phyloP scores from a whole-genome alignment of 1,140 invertebrate genomes.

The Cyrtorhinus lividipennis region DNA sequence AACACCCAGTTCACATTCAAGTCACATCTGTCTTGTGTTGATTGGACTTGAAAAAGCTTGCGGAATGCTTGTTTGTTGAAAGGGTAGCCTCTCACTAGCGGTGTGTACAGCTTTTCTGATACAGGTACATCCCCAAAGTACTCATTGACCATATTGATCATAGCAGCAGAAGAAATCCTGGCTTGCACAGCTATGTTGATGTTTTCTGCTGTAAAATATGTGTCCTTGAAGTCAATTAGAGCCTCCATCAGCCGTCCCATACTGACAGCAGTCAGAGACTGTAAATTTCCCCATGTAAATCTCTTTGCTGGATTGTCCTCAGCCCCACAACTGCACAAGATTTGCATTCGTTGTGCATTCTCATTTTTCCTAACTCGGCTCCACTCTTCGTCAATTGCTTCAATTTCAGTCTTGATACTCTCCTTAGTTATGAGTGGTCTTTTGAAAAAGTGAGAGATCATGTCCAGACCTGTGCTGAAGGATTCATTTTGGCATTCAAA shows the following conservation, averaged over 20 bases:
- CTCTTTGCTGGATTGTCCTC: conserved; percentile 54
- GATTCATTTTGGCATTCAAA: conserved; percentile 72
- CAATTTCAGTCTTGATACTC: conserved; percentile 61
- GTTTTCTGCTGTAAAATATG: conserved; percentile 75
- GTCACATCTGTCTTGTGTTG: conserved; percentile 56
- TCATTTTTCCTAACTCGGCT: conserved; percentile 76
- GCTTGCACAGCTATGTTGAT: conserved; percentile 77
- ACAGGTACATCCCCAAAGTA: conserved; percentile 37
- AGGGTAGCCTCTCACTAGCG: conserved; percentile 30
- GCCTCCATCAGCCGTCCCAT: conserved; percentile 46
- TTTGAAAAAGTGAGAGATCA: conserved; percentile 83
- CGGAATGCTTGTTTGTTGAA: conserved; percentile 41
- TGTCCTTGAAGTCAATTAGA: conserved; percentile 60
- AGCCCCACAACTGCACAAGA: conserved; percentile 38
- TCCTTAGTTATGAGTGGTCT: conserved; percentile 77
- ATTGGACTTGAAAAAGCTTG: conserved; percentile 61
- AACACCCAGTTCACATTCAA: conserved; percentile 65
- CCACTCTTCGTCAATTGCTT: conserved; percentile 83
- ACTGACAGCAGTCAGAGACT: conserved; percentile 52
- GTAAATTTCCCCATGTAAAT: conserved; percentile 74
- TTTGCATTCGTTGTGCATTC: conserved; percentile 50
- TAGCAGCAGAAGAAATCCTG: conserved; percentile 53
- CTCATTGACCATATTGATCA: conserved; percentile 52
- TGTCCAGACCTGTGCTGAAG: conserved; percentile 56
- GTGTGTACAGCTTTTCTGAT: conserved; percentile 49